Conservation (phyloP, 2,888 invertebrate species). For the Xestia ashworthii region DNA sequence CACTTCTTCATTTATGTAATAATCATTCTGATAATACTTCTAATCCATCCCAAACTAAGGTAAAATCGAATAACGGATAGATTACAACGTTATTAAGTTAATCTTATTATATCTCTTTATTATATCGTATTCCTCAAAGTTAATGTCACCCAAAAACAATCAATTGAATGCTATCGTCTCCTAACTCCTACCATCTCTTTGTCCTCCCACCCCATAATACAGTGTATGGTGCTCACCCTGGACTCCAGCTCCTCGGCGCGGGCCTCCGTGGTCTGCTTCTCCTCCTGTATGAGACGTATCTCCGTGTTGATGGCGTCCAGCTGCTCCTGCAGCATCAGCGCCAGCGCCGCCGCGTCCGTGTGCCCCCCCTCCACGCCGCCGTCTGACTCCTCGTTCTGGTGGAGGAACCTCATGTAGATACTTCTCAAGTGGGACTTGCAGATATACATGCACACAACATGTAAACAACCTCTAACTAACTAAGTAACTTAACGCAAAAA, state of each 20-base stretch:
- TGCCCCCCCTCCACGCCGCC: slow-evolving; percentile 90
- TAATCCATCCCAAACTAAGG: not conserved
- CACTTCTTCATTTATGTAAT: not conserved
- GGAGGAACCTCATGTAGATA: too few species aligned
- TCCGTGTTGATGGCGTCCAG: slow-evolving; percentile 99
- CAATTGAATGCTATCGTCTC: not conserved
- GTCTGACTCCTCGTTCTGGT: slow-evolving; percentile 86
- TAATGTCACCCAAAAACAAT: not conserved
- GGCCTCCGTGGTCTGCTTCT: slow-evolving; percentile 99
- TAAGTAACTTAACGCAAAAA: too few species aligned
- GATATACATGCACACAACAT: too few species aligned
- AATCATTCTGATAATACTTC: not conserved
- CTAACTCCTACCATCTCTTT: too few species aligned
- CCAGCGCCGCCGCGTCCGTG: slow-evolving; percentile 99
- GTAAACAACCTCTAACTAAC: too few species aligned
- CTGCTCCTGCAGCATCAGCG: slow-evolving; percentile 99
- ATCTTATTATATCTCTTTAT: not conserved
- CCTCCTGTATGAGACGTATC: slow-evolving; percentile 97
- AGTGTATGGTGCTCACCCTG: slow-evolving; percentile 85
- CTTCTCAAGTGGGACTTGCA: too few species aligned
- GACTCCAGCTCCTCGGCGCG: slow-evolving; percentile 99
- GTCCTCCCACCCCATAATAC: not conserved
- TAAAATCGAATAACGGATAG: not conserved
- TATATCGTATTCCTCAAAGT: not conserved
- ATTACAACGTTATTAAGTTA: not conserved